Evolutionary conservation across 2,113 vertebrate genomes (phyloP), one percentile per base, ranked within the genome.

Genomic region (Spermophilus dauricus): DNA sequence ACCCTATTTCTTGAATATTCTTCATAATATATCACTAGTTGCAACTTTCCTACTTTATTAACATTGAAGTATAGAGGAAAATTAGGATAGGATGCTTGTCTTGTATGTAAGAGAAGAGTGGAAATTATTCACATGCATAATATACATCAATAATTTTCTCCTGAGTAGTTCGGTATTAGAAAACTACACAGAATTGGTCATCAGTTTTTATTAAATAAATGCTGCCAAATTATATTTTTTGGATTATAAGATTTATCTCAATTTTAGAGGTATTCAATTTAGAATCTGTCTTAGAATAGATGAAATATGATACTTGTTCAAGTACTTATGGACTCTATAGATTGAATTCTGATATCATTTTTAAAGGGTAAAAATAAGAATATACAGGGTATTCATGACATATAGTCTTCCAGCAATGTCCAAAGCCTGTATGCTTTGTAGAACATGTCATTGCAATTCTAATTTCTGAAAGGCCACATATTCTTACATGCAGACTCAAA

Each of bases 141-240:
- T 80, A 70, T 63, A 28, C 28, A 91, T 89, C 67, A 92, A 6
- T 93, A 4, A 37, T 91, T 89, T 95, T 91, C 85, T 91, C 37
- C 30, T 89, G 65, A 70, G 34, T 96, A 76, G 7, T 78, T 91
- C 63, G 48, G 1, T 91, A 26, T n/a, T 69, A 65, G 34, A 94
- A 95, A 86, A 61, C 6, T 22, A 56, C 61, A n/a, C 78, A 92
- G 32, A 94, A 75, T 88, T 76, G 18, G 16, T 26, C 42, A 82
- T 63, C 13, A 17, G 1, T 39, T 73, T 81, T 88, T 89, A 92
- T 77, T 51, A 96, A 28, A 84, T 85, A 13, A n/a, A 61, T 77
- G 4, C 0, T 37, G 53, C 72, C 9, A 26, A 53, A 77, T 89
- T 58, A 89, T 67, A 63, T 76, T 2, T 26, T 16, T 58, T 92